Percentiles rank a stretch among this genome's conserved stretches.
These are phyloP conservation scores for Notarius quadriscutis DNA, from an alignment of 2,113 vertebrate species.

Conservation along the genomic window DNA sequence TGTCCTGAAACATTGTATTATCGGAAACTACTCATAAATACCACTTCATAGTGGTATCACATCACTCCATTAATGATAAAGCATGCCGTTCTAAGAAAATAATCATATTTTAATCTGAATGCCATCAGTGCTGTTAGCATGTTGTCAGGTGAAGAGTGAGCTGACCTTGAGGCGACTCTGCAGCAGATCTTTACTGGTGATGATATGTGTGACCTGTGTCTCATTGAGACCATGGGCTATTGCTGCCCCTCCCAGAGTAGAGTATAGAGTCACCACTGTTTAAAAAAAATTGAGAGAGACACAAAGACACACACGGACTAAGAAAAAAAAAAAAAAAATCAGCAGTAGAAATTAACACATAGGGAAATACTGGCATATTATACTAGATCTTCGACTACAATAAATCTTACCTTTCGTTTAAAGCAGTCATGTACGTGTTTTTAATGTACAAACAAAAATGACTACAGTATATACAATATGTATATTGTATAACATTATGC, in stretches of 20 bases:
- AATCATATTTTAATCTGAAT: background rate
- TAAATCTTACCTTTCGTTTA: background rate
- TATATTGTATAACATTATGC: background rate
- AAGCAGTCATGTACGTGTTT: background rate
- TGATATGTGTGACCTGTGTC: conserved; percentile 93
- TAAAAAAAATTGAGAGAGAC: background rate
- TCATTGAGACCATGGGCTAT: conserved; percentile 94
- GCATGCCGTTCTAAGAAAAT: no score
- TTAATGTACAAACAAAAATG: background rate
- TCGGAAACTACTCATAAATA: background rate
- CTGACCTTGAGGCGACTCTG: conserved; percentile 91
- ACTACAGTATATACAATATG: background rate
- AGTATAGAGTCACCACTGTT: conserved; percentile 94
- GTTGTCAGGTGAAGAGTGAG: background rate
- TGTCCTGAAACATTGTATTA: background rate
- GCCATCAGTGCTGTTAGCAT: background rate
- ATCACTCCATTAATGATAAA: background rate
- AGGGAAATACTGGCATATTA: background rate
- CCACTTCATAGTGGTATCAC: background rate
- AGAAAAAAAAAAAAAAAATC: background rate
- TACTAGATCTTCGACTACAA: background rate
- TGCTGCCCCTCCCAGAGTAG: conserved; percentile 88
- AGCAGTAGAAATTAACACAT: background rate
- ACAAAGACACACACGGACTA: background rate
- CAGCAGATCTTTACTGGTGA: conserved; percentile 93